Base-by-base conservation (phyloP, 2,113 vertebrate species). In the Myiopsitta monachus region DNA sequence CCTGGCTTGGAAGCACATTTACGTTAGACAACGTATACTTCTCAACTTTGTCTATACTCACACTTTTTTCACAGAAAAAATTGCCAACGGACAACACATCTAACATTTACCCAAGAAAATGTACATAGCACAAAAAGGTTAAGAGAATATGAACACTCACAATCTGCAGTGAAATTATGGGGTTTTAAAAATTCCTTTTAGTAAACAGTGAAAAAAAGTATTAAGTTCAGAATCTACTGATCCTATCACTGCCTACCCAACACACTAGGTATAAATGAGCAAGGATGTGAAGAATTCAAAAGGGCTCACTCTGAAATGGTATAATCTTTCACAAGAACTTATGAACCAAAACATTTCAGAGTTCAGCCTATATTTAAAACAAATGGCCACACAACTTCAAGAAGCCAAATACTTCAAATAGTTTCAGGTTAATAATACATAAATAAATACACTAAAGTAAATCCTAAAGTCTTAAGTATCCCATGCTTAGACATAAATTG, bases 401-500 rank as follows among this genome's bases (percentile, higher is more conserved):
- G n/a, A 51, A 49, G 13, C 6, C 3, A 57, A 90, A 70, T 54
- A 39, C 0, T 1, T 72, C 12, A 83, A 70, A 5, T 19, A 57
- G 10, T n/a, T 59, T 59, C 13, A 22, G 8, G 6, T 23, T 59
- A 59, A 23, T 9, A n/a, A n/a, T n/a, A 59, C 14, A 57, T 57
- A 57, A 57, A n/a, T 22, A 21, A 57, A 57, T 57, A 57, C 18
- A 14, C 12, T n/a, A 41, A 46, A 23, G 13, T 14, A 77, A 78
- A 43, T 54, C 27, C 13, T 67, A 22, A 59, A 49, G 4, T 21
- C 5, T 8, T 44, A 46, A 87, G 14, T 12, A 74, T 3, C 10
- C 19, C 22, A 51, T 83, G 47, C 10, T 83, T 28, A 61, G 39
- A 30, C 72, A 90, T 88, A 86, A 86, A 86, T 83, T 92, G 64